Evolutionary conservation across 1,140 invertebrate genomes (phyloP).

Genomic region (Acarapis woodi): DNA sequence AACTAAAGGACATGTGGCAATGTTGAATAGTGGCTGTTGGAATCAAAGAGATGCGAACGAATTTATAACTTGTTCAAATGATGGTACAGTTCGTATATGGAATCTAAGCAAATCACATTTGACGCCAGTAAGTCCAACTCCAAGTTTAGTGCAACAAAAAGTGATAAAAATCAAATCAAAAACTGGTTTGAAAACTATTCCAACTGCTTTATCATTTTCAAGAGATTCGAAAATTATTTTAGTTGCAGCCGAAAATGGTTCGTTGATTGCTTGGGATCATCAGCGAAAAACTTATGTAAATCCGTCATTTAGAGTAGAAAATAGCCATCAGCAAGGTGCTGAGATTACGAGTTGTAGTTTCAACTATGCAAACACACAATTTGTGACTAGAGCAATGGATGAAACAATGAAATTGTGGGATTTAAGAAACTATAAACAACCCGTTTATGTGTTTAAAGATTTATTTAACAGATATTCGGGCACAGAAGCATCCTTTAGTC

Average conservation of each 20-base stretch:
- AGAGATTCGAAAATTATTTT: slow-evolving; percentile 63
- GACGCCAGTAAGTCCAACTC: background rate
- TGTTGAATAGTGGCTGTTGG: slow-evolving; percentile 68
- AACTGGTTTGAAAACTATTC: slow-evolving; percentile 59
- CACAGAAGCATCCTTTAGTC: slow-evolving; percentile 78
- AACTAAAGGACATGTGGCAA: slow-evolving; percentile 84
- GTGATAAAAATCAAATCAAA: slow-evolving; percentile 65
- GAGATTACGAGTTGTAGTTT: slow-evolving; percentile 60
- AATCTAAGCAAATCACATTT: slow-evolving; percentile 24
- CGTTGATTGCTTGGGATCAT: slow-evolving; percentile 91
- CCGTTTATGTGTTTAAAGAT: slow-evolving; percentile 23
- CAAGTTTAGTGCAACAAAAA: slow-evolving; percentile 32
- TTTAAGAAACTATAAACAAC: slow-evolving; percentile 45
- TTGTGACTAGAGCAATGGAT: slow-evolving; percentile 60
- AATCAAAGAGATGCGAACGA: slow-evolving; percentile 69
- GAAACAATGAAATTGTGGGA: slow-evolving; percentile 90
- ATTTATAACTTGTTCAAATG: slow-evolving; percentile 75
- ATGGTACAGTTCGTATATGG: slow-evolving; percentile 53
- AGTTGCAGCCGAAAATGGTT: slow-evolving; percentile 76
- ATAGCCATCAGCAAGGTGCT: slow-evolving; percentile 44
- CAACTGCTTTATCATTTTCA: slow-evolving; percentile 51
- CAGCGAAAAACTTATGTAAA: slow-evolving; percentile 32
- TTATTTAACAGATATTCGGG: slow-evolving; percentile 47
- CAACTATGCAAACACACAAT: slow-evolving; percentile 48
- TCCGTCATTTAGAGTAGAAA: slow-evolving; percentile 38